A percentile compares a stretch with the other conserved stretches of the same genome.
Evolutionary conservation across 2,797 vertebrate species (phyloP).

Genomic region (Vespertilio murinus): DNA sequence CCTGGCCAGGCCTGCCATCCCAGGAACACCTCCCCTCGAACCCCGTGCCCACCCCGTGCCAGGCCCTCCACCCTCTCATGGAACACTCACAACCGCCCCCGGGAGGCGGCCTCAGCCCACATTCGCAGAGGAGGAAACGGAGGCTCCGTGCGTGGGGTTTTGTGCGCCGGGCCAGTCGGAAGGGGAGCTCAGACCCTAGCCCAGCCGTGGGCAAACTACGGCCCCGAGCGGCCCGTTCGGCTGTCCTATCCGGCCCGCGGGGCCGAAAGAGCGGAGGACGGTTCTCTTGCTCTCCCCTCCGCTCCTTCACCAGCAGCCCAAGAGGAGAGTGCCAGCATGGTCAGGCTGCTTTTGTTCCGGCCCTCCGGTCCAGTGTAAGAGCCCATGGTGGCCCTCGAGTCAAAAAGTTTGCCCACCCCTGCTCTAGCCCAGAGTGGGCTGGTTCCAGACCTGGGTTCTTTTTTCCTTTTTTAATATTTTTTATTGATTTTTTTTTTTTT

Average conservation of each 20-base stretch:
- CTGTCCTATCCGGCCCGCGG: too few species aligned
- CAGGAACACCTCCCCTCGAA: background rate
- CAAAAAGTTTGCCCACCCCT: too few species aligned
- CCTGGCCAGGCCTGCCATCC: background rate
- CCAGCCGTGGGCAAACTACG: too few species aligned
- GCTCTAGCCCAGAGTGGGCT: background rate
- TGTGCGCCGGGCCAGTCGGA: background rate
- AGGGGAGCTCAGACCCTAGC: background rate
- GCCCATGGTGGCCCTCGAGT: too few species aligned
- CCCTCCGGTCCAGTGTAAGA: too few species aligned
- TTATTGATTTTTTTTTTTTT: too few species aligned
- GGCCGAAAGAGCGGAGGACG: too few species aligned
- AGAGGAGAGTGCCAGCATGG: too few species aligned
- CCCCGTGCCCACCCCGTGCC: background rate
- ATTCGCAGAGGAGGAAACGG: background rate
- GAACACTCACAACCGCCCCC: background rate
- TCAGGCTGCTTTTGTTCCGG: too few species aligned
- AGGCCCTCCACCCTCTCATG: background rate
- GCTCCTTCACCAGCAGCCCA: too few species aligned
- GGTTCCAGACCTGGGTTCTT: background rate
- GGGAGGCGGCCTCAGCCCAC: background rate
- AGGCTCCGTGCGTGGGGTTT: accelerated
- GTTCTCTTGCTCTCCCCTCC: too few species aligned
- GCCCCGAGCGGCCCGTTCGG: too few species aligned
- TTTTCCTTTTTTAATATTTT: background rate